Evolutionary conservation across 2,888 invertebrate species (phyloP).

Genomic region (Mesorhabditis sp.): DNA sequence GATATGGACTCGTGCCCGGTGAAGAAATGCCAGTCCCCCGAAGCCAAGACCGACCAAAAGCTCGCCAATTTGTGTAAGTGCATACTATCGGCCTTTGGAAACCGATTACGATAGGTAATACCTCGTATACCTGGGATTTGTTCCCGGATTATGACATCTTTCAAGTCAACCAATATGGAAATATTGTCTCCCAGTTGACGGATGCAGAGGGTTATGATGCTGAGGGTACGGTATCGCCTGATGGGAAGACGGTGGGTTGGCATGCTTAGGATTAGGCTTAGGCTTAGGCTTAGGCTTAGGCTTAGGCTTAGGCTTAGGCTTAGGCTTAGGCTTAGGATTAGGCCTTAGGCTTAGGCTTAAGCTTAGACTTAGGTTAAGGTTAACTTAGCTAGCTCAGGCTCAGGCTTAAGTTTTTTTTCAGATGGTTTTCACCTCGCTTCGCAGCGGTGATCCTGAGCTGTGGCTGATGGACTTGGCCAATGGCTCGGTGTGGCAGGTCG

Average conservation of each 20-base stretch:
- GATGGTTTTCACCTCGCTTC: conserved; percentile 30
- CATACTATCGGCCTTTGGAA: neutral
- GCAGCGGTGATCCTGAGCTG: conserved; percentile 40
- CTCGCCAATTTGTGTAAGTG: conserved; percentile 14
- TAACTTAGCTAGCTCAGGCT: neutral
- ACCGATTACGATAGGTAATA: conserved; percentile 9
- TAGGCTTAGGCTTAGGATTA: too few relatives aligned
- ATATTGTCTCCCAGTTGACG: conserved; percentile 28
- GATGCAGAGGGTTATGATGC: conserved; percentile 32
- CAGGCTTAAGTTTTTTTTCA: neutral
- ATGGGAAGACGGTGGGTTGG: conserved; percentile 11
- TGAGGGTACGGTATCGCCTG: conserved; percentile 26
- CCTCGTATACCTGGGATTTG: conserved; percentile 37
- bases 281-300: too few relatives aligned
- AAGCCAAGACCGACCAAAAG: conserved; percentile 11
- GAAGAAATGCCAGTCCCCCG: conserved; percentile 19
- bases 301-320: too few relatives aligned
- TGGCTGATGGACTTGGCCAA: conserved; percentile 41
- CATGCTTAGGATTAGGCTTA: too few relatives aligned
- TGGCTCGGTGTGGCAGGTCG: conserved; percentile 25
- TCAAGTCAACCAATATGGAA: conserved; percentile 32
- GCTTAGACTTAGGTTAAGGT: neutral
- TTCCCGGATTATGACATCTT: conserved; percentile 35
- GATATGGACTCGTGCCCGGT: conserved; percentile 22
- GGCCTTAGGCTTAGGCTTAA: too few relatives aligned